Evolutionary conservation across 2,797 vertebrate genomes (phyloP).

Genomic region (Hydrocynus forskahlii): DNA sequence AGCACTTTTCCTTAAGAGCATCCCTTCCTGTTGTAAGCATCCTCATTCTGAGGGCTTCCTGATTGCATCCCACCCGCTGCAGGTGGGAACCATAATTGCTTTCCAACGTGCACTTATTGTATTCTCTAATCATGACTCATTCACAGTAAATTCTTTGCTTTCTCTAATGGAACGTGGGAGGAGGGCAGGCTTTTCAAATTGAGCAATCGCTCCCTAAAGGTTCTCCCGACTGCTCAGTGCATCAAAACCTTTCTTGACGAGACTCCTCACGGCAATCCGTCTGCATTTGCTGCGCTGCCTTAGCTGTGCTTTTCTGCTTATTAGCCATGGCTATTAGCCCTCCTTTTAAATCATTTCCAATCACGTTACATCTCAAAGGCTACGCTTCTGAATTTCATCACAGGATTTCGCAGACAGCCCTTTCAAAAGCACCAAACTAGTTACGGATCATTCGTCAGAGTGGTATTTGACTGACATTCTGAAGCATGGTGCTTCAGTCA

Average conservation of each 20-base stretch:
- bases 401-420: constrained; percentile 9
- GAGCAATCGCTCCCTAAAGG: constrained; percentile 37
- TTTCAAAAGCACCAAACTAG: not conserved
- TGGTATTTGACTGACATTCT: not conserved
- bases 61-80: constrained; percentile 49
- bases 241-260: constrained; percentile 24
- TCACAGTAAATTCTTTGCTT: constrained; percentile 52
- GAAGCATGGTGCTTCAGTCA: too few species aligned
- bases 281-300: constrained; percentile 24
- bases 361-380: constrained; percentile 43
- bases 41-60: constrained; percentile 42
- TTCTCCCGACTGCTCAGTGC: not conserved
- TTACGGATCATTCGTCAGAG: constrained; percentile 9
- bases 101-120: constrained; percentile 44
- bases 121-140: constrained; percentile 56
- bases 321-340: constrained; percentile 40
- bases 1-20: constrained; percentile 36
- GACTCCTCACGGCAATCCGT: constrained; percentile 26
- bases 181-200: constrained; percentile 41
- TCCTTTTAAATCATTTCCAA: constrained; percentile 34
- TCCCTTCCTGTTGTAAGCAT: constrained; percentile 28
- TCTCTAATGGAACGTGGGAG: constrained; percentile 49
- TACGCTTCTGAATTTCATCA: constrained; percentile 18
- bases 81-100: constrained; percentile 53
- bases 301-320: constrained; percentile 40